A percentile compares a stretch with the other conserved stretches of the same genome.
phyloP scores from a whole-genome alignment of 2,888 invertebrate genomes.

The Stratiomys singularior region DNA sequence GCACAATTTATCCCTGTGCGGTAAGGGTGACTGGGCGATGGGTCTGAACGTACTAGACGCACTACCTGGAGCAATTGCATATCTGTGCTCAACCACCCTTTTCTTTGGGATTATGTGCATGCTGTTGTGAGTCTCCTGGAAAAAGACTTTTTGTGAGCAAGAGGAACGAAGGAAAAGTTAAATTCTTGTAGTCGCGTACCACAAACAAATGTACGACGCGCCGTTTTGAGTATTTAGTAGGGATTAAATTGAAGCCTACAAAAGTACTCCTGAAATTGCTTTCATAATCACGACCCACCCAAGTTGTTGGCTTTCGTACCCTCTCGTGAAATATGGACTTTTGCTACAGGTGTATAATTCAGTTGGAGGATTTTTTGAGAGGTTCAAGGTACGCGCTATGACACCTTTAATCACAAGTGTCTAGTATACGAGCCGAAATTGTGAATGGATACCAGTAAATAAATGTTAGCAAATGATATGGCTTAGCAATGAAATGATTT shows the following conservation, averaged over 20 bases:
- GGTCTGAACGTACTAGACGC: background rate
- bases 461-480: no score
- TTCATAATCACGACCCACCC: background rate
- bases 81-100: background rate
- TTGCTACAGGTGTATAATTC: no score
- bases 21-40: background rate
- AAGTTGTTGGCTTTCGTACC: no score
- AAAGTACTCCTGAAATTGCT: background rate
- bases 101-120: background rate
- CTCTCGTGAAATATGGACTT: no score
- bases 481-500: no score
- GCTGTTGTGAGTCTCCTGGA: background rate
- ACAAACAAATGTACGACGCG: no score
- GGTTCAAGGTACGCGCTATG: no score
- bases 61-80: background rate
- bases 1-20: background rate
- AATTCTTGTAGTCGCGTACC: background rate
- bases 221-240: background rate
- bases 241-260: background rate
- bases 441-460: no score
- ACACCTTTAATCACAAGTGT: no score
- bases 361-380: no score
- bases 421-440: no score
- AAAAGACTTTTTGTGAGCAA: background rate
- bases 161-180: background rate